These are phyloP conservation scores for Botia almorhae DNA, from an alignment of 2,797 vertebrate species.

Conservation along the genomic window DNA sequence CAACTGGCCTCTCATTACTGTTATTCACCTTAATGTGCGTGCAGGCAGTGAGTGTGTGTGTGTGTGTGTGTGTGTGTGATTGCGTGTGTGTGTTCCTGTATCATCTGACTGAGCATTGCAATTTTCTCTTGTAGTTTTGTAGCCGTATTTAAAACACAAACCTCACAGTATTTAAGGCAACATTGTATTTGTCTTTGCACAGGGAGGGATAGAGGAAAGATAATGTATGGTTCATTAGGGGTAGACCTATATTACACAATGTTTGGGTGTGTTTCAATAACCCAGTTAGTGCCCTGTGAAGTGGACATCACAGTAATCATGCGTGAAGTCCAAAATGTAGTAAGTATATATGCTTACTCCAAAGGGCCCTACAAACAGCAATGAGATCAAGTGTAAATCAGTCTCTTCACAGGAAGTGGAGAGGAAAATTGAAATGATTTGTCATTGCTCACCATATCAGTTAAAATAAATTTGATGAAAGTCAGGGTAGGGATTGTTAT, in stretches of 20 bases:
- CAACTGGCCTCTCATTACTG: conserved; percentile 54
- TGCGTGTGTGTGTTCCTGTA: conserved; percentile 7
- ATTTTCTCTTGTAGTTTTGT: conserved; percentile 6
- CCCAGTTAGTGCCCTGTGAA: not conserved
- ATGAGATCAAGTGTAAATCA: not conserved
- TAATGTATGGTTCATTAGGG: not conserved
- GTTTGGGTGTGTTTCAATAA: not conserved
- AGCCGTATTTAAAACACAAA: conserved; percentile 21
- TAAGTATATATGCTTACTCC: not conserved
- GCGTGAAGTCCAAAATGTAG: not conserved
- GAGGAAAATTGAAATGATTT: not conserved
- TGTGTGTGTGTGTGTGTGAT: too few species aligned
- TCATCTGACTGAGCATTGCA: not conserved
- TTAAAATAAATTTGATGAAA: not conserved
- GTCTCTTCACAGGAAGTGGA: not conserved
- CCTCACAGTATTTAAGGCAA: not conserved
- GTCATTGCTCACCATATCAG: not conserved
- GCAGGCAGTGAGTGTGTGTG: too few species aligned
- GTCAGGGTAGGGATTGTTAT: not conserved
- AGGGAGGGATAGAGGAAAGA: not conserved
- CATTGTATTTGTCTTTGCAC: too few species aligned
- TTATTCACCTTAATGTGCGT: conserved; percentile 54
- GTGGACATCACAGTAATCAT: not conserved
- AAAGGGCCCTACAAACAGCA: not conserved
- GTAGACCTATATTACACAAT: not conserved